A percentile compares a stretch with the other conserved stretches of the same genome.
Evolutionary conservation across 2,113 vertebrate genomes (phyloP).

Genomic region (Echinops telfairi): DNA sequence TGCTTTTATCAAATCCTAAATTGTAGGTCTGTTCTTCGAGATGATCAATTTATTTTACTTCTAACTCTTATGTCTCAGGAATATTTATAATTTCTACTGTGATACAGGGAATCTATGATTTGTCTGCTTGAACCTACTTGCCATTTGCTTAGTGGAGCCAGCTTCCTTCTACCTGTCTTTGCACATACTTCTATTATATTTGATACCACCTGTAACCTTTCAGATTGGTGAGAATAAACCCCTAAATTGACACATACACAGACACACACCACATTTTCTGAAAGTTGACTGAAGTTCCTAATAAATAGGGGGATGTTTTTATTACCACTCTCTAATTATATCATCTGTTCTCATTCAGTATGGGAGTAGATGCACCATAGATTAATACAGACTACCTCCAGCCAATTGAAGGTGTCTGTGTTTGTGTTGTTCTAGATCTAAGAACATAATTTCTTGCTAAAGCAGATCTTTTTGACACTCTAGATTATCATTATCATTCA

Average conservation of each 20-base stretch:
- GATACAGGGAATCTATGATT: too few relatives aligned
- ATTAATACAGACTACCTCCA: not conserved
- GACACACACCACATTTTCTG: not conserved
- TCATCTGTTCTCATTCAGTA: not conserved
- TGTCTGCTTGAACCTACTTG: too few relatives aligned
- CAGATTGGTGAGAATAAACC: not conserved
- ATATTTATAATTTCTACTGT: too few relatives aligned
- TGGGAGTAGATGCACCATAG: not conserved
- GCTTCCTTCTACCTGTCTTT: too few relatives aligned
- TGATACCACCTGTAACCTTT: not conserved
- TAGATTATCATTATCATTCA: not conserved
- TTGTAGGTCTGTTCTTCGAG: too few relatives aligned
- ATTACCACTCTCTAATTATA: too few relatives aligned
- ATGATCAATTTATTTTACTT: too few relatives aligned
- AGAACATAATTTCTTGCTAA: not conserved
- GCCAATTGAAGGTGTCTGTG: not conserved
- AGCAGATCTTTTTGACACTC: not conserved
- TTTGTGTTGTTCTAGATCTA: not conserved
- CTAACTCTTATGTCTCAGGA: too few relatives aligned
- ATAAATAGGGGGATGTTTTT: conserved; percentile 41
- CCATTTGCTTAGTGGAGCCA: too few relatives aligned
- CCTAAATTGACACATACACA: not conserved
- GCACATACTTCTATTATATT: too few relatives aligned
- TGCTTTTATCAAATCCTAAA: too few relatives aligned
- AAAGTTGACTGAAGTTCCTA: conserved; percentile 2